Percentiles rank a stretch among this genome's conserved stretches.
Conservation (phyloP, 2,797 vertebrate species). For the Paramormyrops hopkinsi region DNA sequence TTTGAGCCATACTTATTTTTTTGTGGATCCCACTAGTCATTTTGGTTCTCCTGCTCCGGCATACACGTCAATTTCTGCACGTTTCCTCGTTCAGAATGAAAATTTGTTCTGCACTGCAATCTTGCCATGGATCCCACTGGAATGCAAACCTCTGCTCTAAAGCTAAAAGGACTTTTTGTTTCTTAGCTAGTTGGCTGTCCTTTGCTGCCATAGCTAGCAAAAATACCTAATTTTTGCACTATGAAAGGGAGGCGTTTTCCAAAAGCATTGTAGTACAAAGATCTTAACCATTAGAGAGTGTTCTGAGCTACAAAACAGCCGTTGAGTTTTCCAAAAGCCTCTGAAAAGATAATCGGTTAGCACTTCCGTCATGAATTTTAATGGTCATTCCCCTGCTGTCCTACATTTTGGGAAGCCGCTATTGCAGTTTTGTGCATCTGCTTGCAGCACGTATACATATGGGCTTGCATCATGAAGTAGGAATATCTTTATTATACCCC, state of each 20-base stretch:
- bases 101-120: not conserved
- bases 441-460: not conserved
- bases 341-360: not conserved
- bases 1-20: not conserved
- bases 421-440: not conserved
- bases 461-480: not conserved
- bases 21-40: not conserved
- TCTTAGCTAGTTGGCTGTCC: not conserved
- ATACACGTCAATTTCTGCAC: not conserved
- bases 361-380: not conserved
- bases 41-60: not conserved
- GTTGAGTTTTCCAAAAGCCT: not conserved
- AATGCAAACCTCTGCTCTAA: not conserved
- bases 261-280: not conserved
- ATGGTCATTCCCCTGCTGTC: not conserved
- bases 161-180: not conserved
- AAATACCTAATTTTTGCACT: not conserved
- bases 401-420: not conserved
- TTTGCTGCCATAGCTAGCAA: not conserved
- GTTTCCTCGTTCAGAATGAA: not conserved
- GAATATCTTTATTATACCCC: not conserved
- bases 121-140: not conserved
- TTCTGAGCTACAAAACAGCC: not conserved
- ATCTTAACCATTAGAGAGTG: not conserved
- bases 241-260: not conserved